Evolutionary conservation across 2,888 invertebrate genomes (phyloP).

Genomic region (Harmothoe impar): DNA sequence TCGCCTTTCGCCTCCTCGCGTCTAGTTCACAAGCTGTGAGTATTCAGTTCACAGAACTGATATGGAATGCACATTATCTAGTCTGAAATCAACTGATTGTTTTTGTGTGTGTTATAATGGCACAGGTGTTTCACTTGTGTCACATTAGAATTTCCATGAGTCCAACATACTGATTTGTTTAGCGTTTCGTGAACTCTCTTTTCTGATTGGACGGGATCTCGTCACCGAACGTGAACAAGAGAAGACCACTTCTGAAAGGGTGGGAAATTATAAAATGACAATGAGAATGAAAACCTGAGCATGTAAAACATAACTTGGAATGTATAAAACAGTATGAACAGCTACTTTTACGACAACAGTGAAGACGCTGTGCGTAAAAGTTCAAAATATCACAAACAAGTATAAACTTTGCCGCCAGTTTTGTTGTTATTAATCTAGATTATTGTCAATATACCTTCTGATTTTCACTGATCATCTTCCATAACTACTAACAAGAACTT

Average conservation of each 20-base stretch:
- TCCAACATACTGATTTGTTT: not conserved
- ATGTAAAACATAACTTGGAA: constrained; percentile 26
- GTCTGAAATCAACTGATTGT: constrained; percentile 13
- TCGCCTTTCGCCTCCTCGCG: not conserved
- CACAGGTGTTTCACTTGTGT: constrained; percentile 11
- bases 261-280: not conserved
- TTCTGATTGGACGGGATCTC: not conserved
- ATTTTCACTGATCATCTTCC: not conserved
- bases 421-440: not conserved
- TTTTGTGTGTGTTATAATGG: not conserved
- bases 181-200: not conserved
- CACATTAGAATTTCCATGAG: not conserved
- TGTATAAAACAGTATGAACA: constrained; percentile 42
- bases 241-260: not conserved
- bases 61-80: not conserved
- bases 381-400: constrained; percentile 13
- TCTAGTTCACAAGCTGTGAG: not conserved
- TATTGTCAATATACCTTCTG: not conserved
- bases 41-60: constrained; percentile 10
- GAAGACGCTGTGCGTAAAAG: constrained; percentile 24
- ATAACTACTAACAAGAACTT: constrained; percentile 2
- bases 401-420: not conserved
- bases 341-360: not conserved
- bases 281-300: constrained; percentile 37
- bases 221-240: not conserved